Conservation (phyloP, 2,113 vertebrate genomes). For the Corythaixoides concolor region DNA sequence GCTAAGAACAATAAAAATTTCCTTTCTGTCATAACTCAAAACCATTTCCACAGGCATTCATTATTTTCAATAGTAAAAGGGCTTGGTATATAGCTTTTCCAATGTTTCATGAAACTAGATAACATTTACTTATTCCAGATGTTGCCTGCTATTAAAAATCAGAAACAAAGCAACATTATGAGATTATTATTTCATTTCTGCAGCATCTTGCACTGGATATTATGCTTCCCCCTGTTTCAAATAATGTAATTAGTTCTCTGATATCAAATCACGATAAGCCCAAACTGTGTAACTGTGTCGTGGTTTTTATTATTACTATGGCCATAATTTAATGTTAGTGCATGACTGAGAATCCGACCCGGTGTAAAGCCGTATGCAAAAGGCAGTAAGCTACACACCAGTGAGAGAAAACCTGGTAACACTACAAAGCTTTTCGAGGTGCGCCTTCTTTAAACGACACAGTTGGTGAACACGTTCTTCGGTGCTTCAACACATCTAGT, state of each 20-base stretch:
- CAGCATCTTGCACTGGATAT: background rate
- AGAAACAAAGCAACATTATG: background rate
- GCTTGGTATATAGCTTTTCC: conserved; percentile 15
- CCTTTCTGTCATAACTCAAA: conserved; percentile 41
- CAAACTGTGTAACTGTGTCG: background rate
- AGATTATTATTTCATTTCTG: conserved; percentile 21
- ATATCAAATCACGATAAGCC: background rate
- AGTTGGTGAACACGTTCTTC: background rate
- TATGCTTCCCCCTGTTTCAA: background rate
- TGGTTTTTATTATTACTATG: background rate
- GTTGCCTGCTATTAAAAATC: conserved; percentile 38
- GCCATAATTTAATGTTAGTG: background rate
- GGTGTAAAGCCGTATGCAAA: background rate
- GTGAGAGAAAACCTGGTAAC: background rate
- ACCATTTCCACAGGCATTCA: conserved; percentile 40
- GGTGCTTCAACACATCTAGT: background rate
- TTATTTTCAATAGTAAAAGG: conserved; percentile 51
- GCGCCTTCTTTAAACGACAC: background rate
- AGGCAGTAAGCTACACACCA: background rate
- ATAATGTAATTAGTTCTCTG: background rate
- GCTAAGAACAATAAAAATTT: conserved; percentile 2
- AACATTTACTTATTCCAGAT: conserved; percentile 70
- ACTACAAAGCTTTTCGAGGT: background rate
- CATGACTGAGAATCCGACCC: background rate
- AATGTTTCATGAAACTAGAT: conserved; percentile 47